Percentiles rank a stretch among this genome's conserved stretches.
These are phyloP conservation scores for Oncorhynchus mykiss DNA, from an alignment of 2,113 vertebrate genomes.

Conservation along the genomic window DNA sequence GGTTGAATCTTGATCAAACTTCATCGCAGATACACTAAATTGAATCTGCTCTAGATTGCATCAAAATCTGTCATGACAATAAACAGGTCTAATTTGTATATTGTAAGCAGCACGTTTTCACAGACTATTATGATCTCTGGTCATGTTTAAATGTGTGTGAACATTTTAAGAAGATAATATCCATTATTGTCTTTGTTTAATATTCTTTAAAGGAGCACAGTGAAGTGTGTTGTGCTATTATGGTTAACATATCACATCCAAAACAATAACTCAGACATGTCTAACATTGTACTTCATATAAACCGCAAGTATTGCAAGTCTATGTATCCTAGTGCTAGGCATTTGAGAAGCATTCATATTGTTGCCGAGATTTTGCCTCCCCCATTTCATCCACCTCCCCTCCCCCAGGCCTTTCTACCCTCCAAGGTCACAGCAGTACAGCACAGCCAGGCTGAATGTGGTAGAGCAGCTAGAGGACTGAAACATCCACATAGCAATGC, in stretches of 20 bases:
- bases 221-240: neutral
- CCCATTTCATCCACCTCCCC: conserved; percentile 21
- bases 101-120: neutral
- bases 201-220: neutral
- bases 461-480: conserved; percentile 40
- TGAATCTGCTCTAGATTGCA: no score
- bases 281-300: neutral
- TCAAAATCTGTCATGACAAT: no score
- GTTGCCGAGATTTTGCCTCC: conserved; percentile 9
- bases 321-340: conserved; percentile 22
- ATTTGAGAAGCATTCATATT: conserved; percentile 52
- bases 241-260: neutral
- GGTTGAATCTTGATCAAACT: no score
- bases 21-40: no score
- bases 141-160: no score
- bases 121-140: neutral
- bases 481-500: conserved; percentile 37
- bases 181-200: no score
- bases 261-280: neutral
- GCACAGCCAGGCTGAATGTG: conserved; percentile 51
- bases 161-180: no score
- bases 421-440: conserved; percentile 59
- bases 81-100: neutral
- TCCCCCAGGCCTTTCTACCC: conserved; percentile 36
- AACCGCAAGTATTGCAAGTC: neutral